Evolutionary conservation across 2,113 vertebrate genomes (phyloP).

Genomic region (Syrrhaptes paradoxus): DNA sequence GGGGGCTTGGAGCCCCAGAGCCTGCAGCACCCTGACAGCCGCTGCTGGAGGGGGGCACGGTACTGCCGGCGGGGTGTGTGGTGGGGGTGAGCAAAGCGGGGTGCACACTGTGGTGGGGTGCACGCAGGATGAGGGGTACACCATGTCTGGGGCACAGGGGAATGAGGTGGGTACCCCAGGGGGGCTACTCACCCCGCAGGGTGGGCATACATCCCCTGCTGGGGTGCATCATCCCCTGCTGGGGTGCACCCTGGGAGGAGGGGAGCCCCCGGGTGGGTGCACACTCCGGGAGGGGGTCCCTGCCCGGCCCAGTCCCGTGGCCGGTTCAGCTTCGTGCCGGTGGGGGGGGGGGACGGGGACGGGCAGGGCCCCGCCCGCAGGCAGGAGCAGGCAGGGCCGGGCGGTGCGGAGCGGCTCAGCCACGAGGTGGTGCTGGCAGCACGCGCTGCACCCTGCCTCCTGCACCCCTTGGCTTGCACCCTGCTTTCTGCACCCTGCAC

Average conservation of each 20-base stretch:
- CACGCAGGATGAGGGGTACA: accelerated
- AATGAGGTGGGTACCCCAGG: accelerated
- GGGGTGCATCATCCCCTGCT: background rate
- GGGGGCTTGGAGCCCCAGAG: background rate
- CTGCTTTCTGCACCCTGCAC: too few species aligned
- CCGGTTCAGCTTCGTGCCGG: background rate
- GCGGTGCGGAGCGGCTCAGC: background rate
- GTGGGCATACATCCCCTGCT: background rate
- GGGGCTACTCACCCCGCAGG: accelerated
- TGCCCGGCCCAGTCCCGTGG: background rate
- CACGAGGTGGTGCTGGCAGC: background rate
- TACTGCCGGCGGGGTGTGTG: background rate
- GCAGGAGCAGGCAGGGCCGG: background rate
- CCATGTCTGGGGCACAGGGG: accelerated
- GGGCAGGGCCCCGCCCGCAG: background rate
- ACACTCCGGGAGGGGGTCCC: background rate
- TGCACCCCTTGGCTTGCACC: too few species aligned
- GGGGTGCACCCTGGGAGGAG: background rate
- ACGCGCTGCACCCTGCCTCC: background rate
- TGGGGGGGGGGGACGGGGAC: background rate
- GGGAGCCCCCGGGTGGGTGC: background rate
- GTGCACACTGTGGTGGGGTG: accelerated
- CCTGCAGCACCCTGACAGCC: accelerated
- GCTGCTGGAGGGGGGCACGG: accelerated
- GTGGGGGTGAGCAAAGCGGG: background rate